Evolutionary conservation across 64 coral and sea anemone species (phyloP).

Genomic region (Platygyra sinensis): DNA sequence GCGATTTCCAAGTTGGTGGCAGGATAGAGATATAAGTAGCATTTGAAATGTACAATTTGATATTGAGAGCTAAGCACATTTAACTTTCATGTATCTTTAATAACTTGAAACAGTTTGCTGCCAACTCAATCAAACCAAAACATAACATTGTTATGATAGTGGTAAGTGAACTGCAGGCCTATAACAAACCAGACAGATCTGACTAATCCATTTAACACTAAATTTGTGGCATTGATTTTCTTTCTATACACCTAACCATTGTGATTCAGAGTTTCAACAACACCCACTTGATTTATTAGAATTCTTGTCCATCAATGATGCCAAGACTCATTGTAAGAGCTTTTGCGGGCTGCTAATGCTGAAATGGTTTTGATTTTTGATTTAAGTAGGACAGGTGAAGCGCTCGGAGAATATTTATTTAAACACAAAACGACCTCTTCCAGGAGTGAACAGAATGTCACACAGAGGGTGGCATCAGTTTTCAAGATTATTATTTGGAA

Average conservation of each 20-base stretch:
- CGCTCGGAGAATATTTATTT: no score
- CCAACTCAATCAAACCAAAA: neutral
- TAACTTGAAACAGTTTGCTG: constrained; percentile 33
- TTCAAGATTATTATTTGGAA: no score
- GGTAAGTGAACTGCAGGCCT: neutral
- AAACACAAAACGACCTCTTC: no score
- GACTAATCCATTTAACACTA: no score
- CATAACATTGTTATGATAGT: neutral
- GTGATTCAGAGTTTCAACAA: no score
- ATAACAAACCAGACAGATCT: neutral
- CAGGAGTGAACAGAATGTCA: no score
- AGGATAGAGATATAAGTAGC: neutral
- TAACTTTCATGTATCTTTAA: constrained; percentile 34
- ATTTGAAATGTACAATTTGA: neutral
- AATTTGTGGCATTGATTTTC: no score
- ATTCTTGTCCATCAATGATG: neutral
- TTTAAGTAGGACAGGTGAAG: neutral
- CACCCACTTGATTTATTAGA: no score
- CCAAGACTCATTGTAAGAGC: neutral
- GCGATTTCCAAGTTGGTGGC: neutral
- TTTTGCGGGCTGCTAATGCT: neutral
- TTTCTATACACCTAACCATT: no score
- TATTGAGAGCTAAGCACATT: neutral
- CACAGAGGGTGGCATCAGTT: no score
- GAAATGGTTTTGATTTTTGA: neutral